Conservation (phyloP, 2,113 vertebrate species). For the Hylia prasina region DNA sequence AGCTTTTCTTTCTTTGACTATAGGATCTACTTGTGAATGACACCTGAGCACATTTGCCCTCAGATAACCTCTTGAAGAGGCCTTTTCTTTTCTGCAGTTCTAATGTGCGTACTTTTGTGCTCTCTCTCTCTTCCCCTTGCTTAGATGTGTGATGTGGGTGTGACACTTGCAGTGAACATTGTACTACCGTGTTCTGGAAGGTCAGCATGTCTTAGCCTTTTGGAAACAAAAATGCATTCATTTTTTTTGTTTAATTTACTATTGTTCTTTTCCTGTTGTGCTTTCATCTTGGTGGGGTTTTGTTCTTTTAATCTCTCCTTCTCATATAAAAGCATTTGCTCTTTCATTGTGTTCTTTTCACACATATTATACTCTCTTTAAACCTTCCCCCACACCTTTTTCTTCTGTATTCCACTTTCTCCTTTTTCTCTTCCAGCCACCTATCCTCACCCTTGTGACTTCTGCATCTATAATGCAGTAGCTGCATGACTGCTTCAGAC, state of each 20-base stretch:
- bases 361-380: neutral
- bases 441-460: neutral
- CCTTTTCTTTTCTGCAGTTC: neutral
- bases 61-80: neutral
- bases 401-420: neutral
- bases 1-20: neutral
- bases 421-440: neutral
- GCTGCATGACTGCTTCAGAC: neutral
- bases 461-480: neutral
- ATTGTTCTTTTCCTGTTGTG: neutral
- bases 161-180: neutral
- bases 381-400: neutral
- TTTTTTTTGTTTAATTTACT: neutral
- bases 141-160: neutral
- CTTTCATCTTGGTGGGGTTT: neutral
- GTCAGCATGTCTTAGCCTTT: neutral
- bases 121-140: neutral
- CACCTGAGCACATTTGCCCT: neutral
- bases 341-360: rapidly evolving
- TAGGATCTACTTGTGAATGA: neutral
- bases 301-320: neutral
- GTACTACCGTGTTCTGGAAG: neutral
- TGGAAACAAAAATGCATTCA: neutral
- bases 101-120: neutral
- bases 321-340: neutral